Evolutionary conservation across 1,140 invertebrate genomes (phyloP), one percentile per base, ranked within the genome.

Genomic region (Prorops nasuta): DNA sequence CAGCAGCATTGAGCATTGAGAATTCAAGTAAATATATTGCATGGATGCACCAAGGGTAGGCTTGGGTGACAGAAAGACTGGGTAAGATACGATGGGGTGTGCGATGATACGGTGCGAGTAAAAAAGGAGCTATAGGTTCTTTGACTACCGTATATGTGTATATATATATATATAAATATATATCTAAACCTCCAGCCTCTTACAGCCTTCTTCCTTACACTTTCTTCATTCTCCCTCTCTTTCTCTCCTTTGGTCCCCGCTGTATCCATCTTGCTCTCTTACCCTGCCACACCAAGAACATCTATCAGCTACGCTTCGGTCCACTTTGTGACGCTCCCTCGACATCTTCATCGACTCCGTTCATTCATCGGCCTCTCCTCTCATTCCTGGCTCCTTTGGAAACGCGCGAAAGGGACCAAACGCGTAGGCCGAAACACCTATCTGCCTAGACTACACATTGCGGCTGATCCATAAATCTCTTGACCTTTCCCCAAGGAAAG

Each of bases 271-370:
- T n/a, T n/a, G n/a, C n/a, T n/a, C n/a, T n/a, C n/a, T n/a, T n/a
- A n/a, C n/a, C n/a, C n/a, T n/a, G n/a, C n/a, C n/a, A n/a, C n/a
- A n/a, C n/a, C 31, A 22, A 22, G 32, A 44, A 51, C 53, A 63
- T 67, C 53, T 57, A 63, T 65, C 64, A 57, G 41, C 46, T 15
- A 54, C 49, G 60, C 45, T 45, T 60, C 48, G n/a, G 3, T 31
- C 24, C 20, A 32, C 44, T 42, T 44, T 49, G 32, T 14, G 36
- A 31, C 22, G 37, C 24, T 35, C n/a, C 18, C 28, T 48, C 15
- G 48, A 50, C 44, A 42, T 57, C 54, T 53, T 52, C 46, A 48
- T 63, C 54, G 52, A 46, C 37, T 54, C 22, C 38, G 4, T 36
- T n/a, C 16, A 36, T 14, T 14, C 16, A 7, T 36, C 16, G 4